Conservation (phyloP, 1,140 invertebrate species). For the Drosophila kanapiae region DNA sequence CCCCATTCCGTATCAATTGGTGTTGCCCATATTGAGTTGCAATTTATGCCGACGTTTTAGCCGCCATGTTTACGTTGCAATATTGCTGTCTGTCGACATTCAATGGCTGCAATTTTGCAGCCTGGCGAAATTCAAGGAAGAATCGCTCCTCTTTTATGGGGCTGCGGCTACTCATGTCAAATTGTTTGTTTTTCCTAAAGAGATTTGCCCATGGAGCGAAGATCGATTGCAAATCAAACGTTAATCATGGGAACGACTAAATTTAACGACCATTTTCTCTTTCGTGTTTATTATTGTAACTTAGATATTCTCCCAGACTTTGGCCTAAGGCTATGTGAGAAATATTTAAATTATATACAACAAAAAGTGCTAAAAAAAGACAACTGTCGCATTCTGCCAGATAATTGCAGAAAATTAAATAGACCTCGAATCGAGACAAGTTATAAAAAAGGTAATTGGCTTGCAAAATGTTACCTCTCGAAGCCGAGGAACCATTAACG, state of each 20-base stretch:
- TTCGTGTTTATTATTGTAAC: not conserved
- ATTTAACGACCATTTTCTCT: not conserved
- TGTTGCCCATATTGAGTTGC: slow-evolving; percentile 50
- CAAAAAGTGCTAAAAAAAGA: not conserved
- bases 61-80: slow-evolving; percentile 63
- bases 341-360: not conserved
- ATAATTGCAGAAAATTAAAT: slow-evolving; percentile 18
- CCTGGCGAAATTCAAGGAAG: slow-evolving; percentile 39
- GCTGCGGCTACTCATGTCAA: slow-evolving; percentile 26
- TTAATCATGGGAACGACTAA: slow-evolving; percentile 1
- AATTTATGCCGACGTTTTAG: slow-evolving; percentile 64
- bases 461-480: slow-evolving; percentile 11
- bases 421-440: slow-evolving; percentile 5
- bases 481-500: slow-evolving; percentile 10
- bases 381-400: slow-evolving; percentile 1
- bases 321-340: not conserved
- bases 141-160: slow-evolving; percentile 20
- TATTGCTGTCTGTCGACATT: slow-evolving; percentile 31
- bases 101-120: slow-evolving; percentile 17
- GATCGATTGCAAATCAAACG: slow-evolving; percentile 26
- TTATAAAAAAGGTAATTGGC: slow-evolving; percentile 12
- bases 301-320: not conserved
- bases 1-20: slow-evolving; percentile 5
- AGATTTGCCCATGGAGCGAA: slow-evolving; percentile 19
- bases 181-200: slow-evolving; percentile 29